These are phyloP conservation scores for Metaphire vulgaris DNA, from an alignment of 1,140 invertebrate species.

Conservation along the genomic window DNA sequence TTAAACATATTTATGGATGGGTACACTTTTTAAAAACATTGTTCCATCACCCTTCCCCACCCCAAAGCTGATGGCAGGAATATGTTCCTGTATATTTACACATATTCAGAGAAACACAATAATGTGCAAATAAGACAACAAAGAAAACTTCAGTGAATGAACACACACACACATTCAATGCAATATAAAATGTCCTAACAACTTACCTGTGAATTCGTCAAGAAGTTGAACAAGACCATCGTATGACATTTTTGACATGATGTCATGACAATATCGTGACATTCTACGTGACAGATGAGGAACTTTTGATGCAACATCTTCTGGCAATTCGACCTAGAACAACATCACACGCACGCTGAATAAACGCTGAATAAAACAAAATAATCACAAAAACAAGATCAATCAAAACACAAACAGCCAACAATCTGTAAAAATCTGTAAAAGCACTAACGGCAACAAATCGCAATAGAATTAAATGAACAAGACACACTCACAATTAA, in stretches of 20 bases:
- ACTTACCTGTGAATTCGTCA: conserved; percentile 56
- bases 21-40: too few relatives aligned
- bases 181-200: background rate
- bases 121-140: background rate
- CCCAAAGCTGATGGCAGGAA: too few relatives aligned
- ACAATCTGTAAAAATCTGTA: background rate
- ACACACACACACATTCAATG: background rate
- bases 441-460: background rate
- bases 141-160: too few relatives aligned
- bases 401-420: background rate
- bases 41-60: too few relatives aligned
- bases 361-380: conserved; percentile 18
- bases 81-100: too few relatives aligned
- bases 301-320: background rate
- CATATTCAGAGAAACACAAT: too few relatives aligned
- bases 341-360: too few relatives aligned
- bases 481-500: too few relatives aligned
- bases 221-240: conserved; percentile 54
- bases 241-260: conserved; percentile 32
- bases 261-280: conserved; percentile 33
- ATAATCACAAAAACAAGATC: background rate
- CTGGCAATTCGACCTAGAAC: too few relatives aligned
- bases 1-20: too few relatives aligned
- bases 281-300: background rate
- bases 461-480: too few relatives aligned